phyloP scores from a whole-genome alignment of 2,113 vertebrate genomes.

The Prunella himalayana region DNA sequence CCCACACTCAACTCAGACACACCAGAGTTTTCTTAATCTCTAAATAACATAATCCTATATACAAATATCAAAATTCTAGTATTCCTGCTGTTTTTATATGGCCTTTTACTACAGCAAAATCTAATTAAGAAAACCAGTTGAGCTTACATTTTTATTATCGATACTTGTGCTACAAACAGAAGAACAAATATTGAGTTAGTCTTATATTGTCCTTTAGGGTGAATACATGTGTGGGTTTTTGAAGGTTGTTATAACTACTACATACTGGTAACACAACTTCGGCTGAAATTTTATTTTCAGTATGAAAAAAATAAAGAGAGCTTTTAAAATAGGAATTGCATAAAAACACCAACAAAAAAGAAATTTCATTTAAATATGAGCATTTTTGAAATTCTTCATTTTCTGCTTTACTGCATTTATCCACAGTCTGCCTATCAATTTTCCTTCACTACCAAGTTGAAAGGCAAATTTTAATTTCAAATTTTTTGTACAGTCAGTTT shows the following conservation, averaged over 20 bases:
- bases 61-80: not conserved
- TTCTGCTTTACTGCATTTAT: not conserved
- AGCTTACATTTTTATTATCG: not conserved
- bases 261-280: not conserved
- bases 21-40: not conserved
- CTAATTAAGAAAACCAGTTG: not conserved
- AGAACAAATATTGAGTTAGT: not conserved
- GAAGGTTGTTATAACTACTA: not conserved
- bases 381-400: not conserved
- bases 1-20: not conserved
- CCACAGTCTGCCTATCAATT: not conserved
- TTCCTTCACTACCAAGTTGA: not conserved
- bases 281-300: not conserved
- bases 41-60: not conserved
- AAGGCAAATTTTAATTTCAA: not conserved
- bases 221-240: accelerated
- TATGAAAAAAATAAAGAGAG: not conserved
- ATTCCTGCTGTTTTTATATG: not conserved
- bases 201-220: not conserved
- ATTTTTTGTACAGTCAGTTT: not conserved
- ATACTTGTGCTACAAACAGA: not conserved
- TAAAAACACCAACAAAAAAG: not conserved
- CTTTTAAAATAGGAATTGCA: not conserved
- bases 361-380: not conserved
- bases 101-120: not conserved